Base-by-base conservation (phyloP, 2,888 invertebrate genomes). In the Orthosia incerta region DNA sequence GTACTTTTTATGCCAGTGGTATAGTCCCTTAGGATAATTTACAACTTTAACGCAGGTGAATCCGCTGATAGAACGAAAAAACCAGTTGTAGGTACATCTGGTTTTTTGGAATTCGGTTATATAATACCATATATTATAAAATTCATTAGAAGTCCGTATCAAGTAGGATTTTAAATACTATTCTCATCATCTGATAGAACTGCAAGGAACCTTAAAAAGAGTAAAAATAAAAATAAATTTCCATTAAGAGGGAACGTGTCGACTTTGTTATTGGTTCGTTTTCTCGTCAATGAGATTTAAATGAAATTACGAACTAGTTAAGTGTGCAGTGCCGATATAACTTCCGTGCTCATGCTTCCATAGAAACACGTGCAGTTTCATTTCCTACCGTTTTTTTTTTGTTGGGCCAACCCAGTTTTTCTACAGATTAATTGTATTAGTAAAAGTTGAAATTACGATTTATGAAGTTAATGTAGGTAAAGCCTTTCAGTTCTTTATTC, bases 211-310 rank as follows among this genome's bases (percentile, higher is more conserved):
- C 20, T 9, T 23, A 23, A 13, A 26, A 55, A n/a, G 15, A 3
- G 26, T 26, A 15, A 13, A 46, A 39, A 45, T 2, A 45, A 3
- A 7, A 3, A 26, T 5, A 23, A 56, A 56, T 20, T 45, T 16
- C 15, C 55, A 26, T 15, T 45, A 15, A 46, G 1, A 50, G 23
- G 57, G 51, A 48, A 76, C 53, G 16, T 69, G 56, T 50, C 11
- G 18, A 63, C 39, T 53, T 71, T 53, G 56, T 71, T 62, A 69
- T 20, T 20, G 65, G 65, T 57, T 48, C 20, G 26, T 55, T 71
- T 56, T 26, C 18, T 63, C 20, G 31, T 23, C 26, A 71, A 53
- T 18, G 26, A 53, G 64, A 48, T 78, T 66, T 1, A 18, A 65
- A 70, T 78, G 15, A 55, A 55, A 66, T 76, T 50, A 61, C 15